Evolutionary conservation across 2,888 invertebrate genomes (phyloP), one percentile per base, ranked within the genome.

Genomic region (Chorisops tibialis): DNA sequence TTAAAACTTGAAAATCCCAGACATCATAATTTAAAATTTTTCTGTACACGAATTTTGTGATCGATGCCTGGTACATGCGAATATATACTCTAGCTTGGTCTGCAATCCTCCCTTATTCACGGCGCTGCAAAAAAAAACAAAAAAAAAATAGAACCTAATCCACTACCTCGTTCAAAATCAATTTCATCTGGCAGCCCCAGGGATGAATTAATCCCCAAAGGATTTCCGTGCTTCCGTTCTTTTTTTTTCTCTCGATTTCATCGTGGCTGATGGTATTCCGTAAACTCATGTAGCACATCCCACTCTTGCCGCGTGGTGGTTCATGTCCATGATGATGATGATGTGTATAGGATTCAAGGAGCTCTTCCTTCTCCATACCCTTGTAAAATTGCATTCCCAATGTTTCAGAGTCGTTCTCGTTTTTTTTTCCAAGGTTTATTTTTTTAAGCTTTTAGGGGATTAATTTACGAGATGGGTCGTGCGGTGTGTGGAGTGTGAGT

Each of bases 121-220:
- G 30, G 9, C 30, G 5, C 30, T 7, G 9, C 45, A 19, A 5
- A 14, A 45, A 19, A 19, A 18, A 45, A 11, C 19, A 2, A 14
- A 45, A 19, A 19, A 16, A 19, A 19, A 5, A 45, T n/a, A 7
- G 48, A 21, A 21, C 11, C 48, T 48, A 45, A 48, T 48, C 48
- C 48, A 21, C 48, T 48, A 48, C 21, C 48, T 48, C 22, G 48
- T 48, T 48, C 48, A 22, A 48, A 48, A 48, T 48, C 48, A 48
- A 48, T 48, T 48, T 48, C 48, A 48, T 48, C 48, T 21, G 22
- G 48, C 48, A 48, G 21, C 21, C 12, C 22, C 48, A 12, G 21
- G n/a, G 48, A 21, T 48, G 48, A 48, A 48, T 48, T 48, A 48
- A 48, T 48, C 48, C 48, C 12, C 22, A 11, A 21, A n/a, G 22